Percentiles rank a stretch among this genome's conserved stretches.
phyloP scores from a whole-genome alignment of 1,140 invertebrate genomes.

The Magallana gigas region DNA sequence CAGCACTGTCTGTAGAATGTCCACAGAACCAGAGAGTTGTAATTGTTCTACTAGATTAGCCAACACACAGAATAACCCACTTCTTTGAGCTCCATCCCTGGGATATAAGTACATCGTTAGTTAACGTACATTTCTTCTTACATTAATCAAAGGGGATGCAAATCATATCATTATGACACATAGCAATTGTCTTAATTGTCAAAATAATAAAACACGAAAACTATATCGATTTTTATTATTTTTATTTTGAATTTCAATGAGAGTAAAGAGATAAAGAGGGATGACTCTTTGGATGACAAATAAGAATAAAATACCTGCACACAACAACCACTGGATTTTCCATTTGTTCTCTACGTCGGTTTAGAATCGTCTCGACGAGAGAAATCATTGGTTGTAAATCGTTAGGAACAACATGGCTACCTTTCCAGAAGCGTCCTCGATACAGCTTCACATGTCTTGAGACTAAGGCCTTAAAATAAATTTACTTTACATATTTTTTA shows the following conservation, averaged over 20 bases:
- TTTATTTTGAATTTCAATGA: background rate
- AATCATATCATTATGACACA: too few relatives aligned
- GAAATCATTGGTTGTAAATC: background rate
- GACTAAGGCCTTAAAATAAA: background rate
- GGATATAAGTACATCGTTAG: background rate
- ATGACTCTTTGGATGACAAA: too few relatives aligned
- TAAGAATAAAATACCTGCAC: background rate
- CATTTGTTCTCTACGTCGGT: background rate
- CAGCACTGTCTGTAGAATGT: background rate
- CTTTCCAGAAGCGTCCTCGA: background rate
- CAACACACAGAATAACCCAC: background rate
- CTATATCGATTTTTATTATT: background rate
- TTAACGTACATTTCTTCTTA: background rate
- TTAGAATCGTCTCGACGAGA: background rate
- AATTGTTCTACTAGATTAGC: slow-evolving; percentile 8
- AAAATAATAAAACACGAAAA: background rate
- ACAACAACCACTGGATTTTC: background rate
- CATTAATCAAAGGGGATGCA: background rate
- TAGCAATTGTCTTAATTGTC: background rate
- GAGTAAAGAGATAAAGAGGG: background rate
- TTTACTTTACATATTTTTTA: background rate
- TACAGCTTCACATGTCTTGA: background rate
- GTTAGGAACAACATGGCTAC: background rate
- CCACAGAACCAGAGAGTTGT: background rate
- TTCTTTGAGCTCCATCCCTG: background rate